Conservation (phyloP, 2,113 vertebrate species). For the Osmerus eperlanus region DNA sequence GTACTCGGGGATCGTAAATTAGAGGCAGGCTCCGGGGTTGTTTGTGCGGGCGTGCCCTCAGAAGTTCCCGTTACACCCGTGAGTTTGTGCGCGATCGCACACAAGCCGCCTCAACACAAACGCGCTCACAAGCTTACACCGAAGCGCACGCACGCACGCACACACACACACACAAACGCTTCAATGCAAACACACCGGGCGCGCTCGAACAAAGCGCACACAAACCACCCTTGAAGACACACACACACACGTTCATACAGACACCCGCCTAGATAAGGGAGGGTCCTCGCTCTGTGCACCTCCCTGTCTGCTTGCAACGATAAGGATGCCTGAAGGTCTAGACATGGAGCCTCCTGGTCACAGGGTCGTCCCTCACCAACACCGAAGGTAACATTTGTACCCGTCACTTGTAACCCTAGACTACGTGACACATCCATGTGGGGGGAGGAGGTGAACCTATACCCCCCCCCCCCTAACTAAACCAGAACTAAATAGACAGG, state of each 20-base stretch:
- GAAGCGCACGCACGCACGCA: background rate
- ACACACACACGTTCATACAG: background rate
- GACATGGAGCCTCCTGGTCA: conserved; percentile 49
- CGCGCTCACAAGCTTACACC: background rate
- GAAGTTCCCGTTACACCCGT: conserved; percentile 35
- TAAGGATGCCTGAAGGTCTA: conserved; percentile 48
- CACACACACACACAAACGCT: background rate
- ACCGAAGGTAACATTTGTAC: conserved; percentile 31
- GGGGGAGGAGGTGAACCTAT: background rate
- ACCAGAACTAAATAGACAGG: too few species aligned
- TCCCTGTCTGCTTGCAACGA: conserved; percentile 24
- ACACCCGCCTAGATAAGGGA: conserved; percentile 4
- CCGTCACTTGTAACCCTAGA: conserved; percentile 16
- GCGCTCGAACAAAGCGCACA: background rate
- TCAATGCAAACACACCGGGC: background rate
- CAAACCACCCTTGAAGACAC: background rate
- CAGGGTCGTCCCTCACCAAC: conserved; percentile 26
- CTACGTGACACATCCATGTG: conserved; percentile 4
- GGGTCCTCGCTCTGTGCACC: conserved; percentile 29
- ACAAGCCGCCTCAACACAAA: background rate
- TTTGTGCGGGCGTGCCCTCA: conserved; percentile 11
- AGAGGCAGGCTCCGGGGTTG: background rate
- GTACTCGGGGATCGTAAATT: conserved; percentile 8
- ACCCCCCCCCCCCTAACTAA: background rate
- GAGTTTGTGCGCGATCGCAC: background rate